Evolutionary conservation across 2,888 invertebrate species (phyloP).

Genomic region (Phalera bucephala): DNA sequence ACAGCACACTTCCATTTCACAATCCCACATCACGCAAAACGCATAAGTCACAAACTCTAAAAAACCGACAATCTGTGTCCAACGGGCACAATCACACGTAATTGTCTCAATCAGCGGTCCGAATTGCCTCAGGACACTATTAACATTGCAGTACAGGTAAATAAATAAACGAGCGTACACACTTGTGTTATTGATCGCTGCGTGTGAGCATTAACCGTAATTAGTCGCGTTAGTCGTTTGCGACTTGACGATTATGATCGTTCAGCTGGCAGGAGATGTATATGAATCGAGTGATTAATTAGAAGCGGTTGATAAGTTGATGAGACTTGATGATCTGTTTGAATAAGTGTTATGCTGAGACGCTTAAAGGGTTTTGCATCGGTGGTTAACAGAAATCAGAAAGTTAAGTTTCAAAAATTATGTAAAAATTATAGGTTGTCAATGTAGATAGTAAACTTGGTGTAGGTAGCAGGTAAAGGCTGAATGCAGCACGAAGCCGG

Average conservation of each 20-base stretch:
- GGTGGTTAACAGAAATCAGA: too few species aligned
- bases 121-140: constrained; percentile 62
- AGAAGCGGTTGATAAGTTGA: too few species aligned
- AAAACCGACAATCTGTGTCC: constrained; percentile 48
- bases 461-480: too few species aligned
- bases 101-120: constrained; percentile 63
- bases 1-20: constrained; percentile 22
- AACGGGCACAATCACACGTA: constrained; percentile 67
- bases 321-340: too few species aligned
- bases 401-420: too few species aligned
- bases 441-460: too few species aligned
- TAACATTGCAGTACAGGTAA: constrained; percentile 54
- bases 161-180: constrained; percentile 40
- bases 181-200: constrained; percentile 24
- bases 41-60: constrained; percentile 49
- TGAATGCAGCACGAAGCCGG: too few species aligned
- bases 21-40: constrained; percentile 44
- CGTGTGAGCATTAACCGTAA: constrained; percentile 19
- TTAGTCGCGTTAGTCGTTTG: constrained; percentile 22
- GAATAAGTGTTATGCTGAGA: too few species aligned
- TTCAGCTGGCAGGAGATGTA: background rate
- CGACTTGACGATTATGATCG: constrained; percentile 8
- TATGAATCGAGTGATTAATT: background rate
- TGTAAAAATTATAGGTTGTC: too few species aligned
- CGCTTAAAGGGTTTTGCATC: too few species aligned